Base-by-base conservation (phyloP, 2,888 invertebrate genomes). In the Monochamus alternatus region DNA sequence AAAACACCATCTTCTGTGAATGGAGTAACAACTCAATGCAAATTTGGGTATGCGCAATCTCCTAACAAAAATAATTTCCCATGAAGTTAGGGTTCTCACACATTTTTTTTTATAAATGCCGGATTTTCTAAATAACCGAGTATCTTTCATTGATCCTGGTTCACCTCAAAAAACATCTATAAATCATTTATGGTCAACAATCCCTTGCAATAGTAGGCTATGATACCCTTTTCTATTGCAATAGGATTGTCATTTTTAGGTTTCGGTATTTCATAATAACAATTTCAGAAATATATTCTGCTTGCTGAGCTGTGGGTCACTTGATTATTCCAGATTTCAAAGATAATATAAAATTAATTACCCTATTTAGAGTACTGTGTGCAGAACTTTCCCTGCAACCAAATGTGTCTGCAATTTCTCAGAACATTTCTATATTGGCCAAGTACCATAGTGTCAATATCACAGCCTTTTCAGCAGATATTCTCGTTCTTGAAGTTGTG, bases 51-150 rank as follows among this genome's bases (percentile, higher is more conserved):
- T 43, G 72, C 72, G n/a, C 47, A 63, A 65, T 72, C 64, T 30
- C 64, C 72, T 22, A 72, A 43, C n/a, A 72, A 65, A 32, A 72
- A 43, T 32, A 64, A 30, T 65, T 52, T 32, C 64, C 52, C 81
- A 83, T 81, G 83, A 83, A 83, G 78, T 78, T 81, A 74, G 80
- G 81, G 81, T 81, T 82, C 83, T 79, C 69, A 65, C 66, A 80
- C 75, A 80, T n/a, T n/a, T 81, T 60, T 60, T 62, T 47, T 12
- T 59, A 65, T 74, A 74, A 51, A 51, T 51, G 9, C 12, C n/a
- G 9, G 63, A 65, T 30, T 65, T 65, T 65, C 65, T 65, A 43
- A 51, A 30, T 12, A 65, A 9, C n/a, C 63, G 38, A 10, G 63
- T 43, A 63, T 63, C 63, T 10, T 63, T 38, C 12, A 31, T 8